These are phyloP conservation scores for Bergia sp. DNA, from an alignment of 92 coral and sea anemone species.

Conservation along the genomic window DNA sequence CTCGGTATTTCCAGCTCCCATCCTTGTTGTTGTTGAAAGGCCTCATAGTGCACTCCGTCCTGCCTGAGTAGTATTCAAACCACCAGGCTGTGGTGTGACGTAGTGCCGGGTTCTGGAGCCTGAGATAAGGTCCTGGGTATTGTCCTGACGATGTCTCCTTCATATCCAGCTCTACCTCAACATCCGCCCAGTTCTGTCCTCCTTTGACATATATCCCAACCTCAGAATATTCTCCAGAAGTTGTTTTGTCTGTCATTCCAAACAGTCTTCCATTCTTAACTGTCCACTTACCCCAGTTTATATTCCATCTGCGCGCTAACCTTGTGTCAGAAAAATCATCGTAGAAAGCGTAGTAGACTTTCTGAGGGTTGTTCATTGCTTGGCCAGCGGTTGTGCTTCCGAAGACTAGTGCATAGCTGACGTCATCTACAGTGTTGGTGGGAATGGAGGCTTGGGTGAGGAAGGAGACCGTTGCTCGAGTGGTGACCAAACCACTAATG, in stretches of 20 bases:
- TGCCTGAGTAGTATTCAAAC: slow-evolving; percentile 65
- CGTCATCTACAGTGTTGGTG: slow-evolving; percentile 33
- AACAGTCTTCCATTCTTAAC: slow-evolving; percentile 50
- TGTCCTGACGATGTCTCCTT: slow-evolving; percentile 57
- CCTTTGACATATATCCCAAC: slow-evolving; percentile 29
- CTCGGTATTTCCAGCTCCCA: slow-evolving; percentile 66
- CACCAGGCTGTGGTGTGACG: slow-evolving; percentile 78
- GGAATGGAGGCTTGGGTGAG: slow-evolving; percentile 49
- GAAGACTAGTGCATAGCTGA: slow-evolving; percentile 54
- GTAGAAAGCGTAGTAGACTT: slow-evolving; percentile 59
- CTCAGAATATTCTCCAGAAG: slow-evolving; percentile 23
- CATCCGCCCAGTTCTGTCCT: slow-evolving; percentile 47
- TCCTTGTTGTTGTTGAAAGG: slow-evolving; percentile 66
- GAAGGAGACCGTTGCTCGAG: slow-evolving; percentile 46
- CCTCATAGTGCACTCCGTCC: slow-evolving; percentile 71
- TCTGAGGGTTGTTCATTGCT: slow-evolving; percentile 62
- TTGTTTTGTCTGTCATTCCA: slow-evolving; percentile 39
- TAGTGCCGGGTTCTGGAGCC: slow-evolving; percentile 50
- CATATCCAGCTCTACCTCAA: slow-evolving; percentile 67
- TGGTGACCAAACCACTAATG: slow-evolving; percentile 52
- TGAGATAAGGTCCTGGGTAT: slow-evolving; percentile 73
- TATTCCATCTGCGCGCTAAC: slow-evolving; percentile 51
- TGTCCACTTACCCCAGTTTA: slow-evolving; percentile 52
- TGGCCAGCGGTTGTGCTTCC: slow-evolving; percentile 61
- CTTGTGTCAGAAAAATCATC: slow-evolving; percentile 61